Percentiles rank a stretch among this genome's conserved stretches.
These are phyloP conservation scores for Epizoanthus ramosus DNA, from an alignment of 92 coral and sea anemone genomes.

Conservation along the genomic window DNA sequence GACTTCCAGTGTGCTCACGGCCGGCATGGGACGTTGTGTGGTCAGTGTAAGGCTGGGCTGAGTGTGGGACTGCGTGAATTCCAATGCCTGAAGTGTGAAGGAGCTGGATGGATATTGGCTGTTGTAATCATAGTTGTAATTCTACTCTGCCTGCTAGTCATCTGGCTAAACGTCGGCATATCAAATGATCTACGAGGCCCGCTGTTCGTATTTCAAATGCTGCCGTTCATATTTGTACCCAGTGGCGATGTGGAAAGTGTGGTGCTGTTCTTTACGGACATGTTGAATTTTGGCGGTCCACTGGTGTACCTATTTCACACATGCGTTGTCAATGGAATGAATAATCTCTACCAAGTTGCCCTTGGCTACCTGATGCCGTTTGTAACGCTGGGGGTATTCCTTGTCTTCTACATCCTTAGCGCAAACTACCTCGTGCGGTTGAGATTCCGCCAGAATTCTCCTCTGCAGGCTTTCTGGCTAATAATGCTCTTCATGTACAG, in stretches of 20 bases:
- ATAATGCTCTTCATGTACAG: constrained; percentile 85
- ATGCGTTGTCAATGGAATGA: constrained; percentile 69
- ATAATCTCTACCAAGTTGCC: constrained; percentile 72
- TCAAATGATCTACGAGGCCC: constrained; percentile 96
- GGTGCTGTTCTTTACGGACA: constrained; percentile 60
- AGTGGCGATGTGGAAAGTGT: constrained; percentile 66
- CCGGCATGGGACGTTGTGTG: constrained; percentile 87
- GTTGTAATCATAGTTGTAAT: constrained; percentile 66
- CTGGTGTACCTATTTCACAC: constrained; percentile 69
- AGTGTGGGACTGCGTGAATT: constrained; percentile 74
- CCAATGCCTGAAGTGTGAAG: constrained; percentile 66
- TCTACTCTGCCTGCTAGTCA: constrained; percentile 65
- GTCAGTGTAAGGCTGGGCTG: constrained; percentile 67
- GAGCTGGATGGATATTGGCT: constrained; percentile 65
- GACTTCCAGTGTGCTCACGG: constrained; percentile 72
- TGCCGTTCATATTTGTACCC: constrained; percentile 82
- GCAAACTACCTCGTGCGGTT: constrained; percentile 68
- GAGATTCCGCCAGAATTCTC: constrained; percentile 83
- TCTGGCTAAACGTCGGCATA: constrained; percentile 87
- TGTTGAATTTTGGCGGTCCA: constrained; percentile 87
- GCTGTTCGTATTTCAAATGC: constrained; percentile 92
- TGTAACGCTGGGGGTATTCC: constrained; percentile 68
- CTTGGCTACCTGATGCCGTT: constrained; percentile 84
- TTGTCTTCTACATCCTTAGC: constrained; percentile 76
- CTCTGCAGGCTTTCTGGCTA: constrained; percentile 92